Percentiles rank a stretch among this genome's conserved stretches.
Evolutionary conservation across 2,888 invertebrate genomes (phyloP).

Genomic region (Nephrotoma guestfalica): DNA sequence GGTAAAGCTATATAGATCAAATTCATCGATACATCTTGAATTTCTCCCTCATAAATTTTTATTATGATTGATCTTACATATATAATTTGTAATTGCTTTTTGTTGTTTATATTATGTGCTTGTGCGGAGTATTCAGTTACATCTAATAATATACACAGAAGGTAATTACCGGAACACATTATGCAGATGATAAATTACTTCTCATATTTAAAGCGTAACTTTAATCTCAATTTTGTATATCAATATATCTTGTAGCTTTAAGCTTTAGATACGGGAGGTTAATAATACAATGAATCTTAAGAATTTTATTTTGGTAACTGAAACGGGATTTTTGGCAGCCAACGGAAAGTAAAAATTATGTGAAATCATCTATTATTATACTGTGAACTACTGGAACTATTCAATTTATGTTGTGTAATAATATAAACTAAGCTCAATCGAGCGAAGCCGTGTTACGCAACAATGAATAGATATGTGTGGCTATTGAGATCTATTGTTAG

Average conservation of each 20-base stretch:
- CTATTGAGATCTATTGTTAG: too few species aligned
- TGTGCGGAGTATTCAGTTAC: background rate
- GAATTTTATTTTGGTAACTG: too few species aligned
- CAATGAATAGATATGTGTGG: too few species aligned
- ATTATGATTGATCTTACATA: background rate
- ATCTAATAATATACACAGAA: background rate
- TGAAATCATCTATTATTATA: too few species aligned
- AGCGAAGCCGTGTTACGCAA: too few species aligned
- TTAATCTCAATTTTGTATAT: background rate
- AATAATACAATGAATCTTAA: too few species aligned
- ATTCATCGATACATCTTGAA: background rate
- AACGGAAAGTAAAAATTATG: background rate
- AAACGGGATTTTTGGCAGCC: background rate
- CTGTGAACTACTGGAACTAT: too few species aligned
- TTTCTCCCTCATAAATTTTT: background rate
- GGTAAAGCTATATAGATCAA: background rate
- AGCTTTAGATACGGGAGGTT: too few species aligned
- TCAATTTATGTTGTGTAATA: too few species aligned
- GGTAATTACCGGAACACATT: background rate
- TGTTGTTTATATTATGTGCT: background rate
- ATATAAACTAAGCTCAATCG: too few species aligned
- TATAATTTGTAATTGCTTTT: background rate
- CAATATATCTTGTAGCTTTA: background rate
- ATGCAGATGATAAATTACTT: background rate
- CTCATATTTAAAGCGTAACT: background rate